phyloP scores from a whole-genome alignment of 2,888 invertebrate species.

The Phaedon cochleariae region DNA sequence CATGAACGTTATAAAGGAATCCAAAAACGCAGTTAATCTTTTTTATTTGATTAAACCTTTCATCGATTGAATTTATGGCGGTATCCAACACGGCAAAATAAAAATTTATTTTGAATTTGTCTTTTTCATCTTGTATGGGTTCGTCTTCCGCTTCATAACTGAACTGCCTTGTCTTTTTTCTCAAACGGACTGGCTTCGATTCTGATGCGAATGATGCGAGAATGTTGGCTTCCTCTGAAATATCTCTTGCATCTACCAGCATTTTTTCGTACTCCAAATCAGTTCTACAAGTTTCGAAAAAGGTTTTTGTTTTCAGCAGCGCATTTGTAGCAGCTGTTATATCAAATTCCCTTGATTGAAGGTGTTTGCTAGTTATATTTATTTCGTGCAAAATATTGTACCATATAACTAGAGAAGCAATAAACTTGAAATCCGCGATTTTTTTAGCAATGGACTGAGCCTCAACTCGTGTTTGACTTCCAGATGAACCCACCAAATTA shows the following conservation, averaged over 20 bases:
- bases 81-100: slow-evolving; percentile 5
- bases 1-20: background rate
- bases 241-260: background rate
- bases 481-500: background rate
- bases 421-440: slow-evolving; percentile 4
- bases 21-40: background rate
- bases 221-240: slow-evolving; percentile 1
- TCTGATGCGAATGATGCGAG: background rate
- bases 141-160: slow-evolving; percentile 4
- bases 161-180: slow-evolving; percentile 3
- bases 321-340: background rate
- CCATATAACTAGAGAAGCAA: slow-evolving; percentile 1
- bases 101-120: slow-evolving; percentile 3
- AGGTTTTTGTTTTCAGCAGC: background rate
- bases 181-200: background rate
- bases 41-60: slow-evolving; percentile 1
- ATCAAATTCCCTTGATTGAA: background rate
- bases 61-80: background rate
- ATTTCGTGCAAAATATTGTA: background rate
- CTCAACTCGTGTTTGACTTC: slow-evolving; percentile 7
- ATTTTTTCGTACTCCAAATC: background rate
- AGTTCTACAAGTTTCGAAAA: background rate
- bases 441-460: slow-evolving; percentile 5
- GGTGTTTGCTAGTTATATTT: background rate
- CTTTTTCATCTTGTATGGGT: background rate